Base-by-base conservation (phyloP, 2,113 vertebrate genomes). In the Sinocyclocheilus grahami region DNA sequence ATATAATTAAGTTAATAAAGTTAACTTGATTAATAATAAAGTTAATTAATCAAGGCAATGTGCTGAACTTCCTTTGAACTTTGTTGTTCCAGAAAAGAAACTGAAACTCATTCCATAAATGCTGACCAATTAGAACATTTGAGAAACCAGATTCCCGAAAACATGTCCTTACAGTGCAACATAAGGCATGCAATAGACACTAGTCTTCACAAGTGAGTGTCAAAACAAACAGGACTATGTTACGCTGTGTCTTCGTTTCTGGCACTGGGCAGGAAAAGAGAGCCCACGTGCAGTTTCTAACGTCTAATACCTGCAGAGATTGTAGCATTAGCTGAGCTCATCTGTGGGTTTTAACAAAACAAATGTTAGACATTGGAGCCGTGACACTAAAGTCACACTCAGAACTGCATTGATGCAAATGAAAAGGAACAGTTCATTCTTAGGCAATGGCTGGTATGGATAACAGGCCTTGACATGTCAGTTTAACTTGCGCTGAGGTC, bases 221-320 rank as follows among this genome's bases (percentile, higher is more conserved):
- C 88, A 92, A 90, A 92, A 93, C 91, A 93, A 87, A 82, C 86
- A 83, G 30, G 79, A 27, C 13, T 37, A 33, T 63, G 33, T 74
- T 91, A 94, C 90, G 92, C 85, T 78, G 53, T 20, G 80, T 81
- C 30, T 89, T 90, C 91, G 65, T 76, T 85, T 80, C 30, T 75
- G 79, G 78, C 77, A 82, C 67, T 24, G 20, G 82, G 33, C 27
- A 13, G 4, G 16, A 10, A n/a, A 20, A 75, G 20, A 77, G 4
- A 74, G 48, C 69, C 46, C 76, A 55, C 82, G 63, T 67, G 89
- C 83, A 77, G 42, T 86, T 83, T 58, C 12, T 74, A 7, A 75
- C 62, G 75, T 78, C 83, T 85, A 75, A 22, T 18, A 46, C 51
- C 39, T 62, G 48, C 78, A 86, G 85, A 87, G 71, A 65, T 48